Conservation (phyloP, 2,888 invertebrate genomes). For the Drosophila quasianomalipes region DNA sequence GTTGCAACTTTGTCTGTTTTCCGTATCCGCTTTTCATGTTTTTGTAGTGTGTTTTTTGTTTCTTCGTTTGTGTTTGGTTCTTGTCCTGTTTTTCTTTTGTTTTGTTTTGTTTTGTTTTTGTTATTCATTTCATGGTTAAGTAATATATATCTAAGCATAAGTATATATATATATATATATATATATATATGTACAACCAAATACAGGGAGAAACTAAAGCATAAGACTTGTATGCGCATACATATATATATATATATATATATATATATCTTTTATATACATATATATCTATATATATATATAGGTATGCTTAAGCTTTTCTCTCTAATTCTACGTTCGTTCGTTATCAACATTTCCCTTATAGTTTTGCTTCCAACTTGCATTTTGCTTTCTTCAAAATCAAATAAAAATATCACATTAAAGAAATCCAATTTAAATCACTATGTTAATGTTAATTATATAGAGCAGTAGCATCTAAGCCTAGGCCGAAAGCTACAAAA, state of each 20-base stretch:
- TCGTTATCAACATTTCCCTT: conserved; percentile 21
- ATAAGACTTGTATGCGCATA: neutral
- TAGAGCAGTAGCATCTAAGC: conserved; percentile 25
- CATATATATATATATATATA: too few species aligned
- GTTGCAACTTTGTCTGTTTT: conserved; percentile 77
- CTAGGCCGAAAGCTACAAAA: conserved; percentile 20
- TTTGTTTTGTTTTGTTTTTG: neutral
- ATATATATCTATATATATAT: neutral
- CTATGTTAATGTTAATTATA: conserved; percentile 36
- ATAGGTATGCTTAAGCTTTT: neutral
- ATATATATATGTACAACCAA: conserved; percentile 7
- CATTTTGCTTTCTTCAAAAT: conserved; percentile 58
- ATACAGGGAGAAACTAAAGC: neutral
- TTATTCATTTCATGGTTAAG: conserved; percentile 53
- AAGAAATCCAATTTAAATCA: conserved; percentile 74
- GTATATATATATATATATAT: conserved; percentile 19
- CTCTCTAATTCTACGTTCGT: conserved; percentile 12
- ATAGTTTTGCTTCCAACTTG: conserved; percentile 42
- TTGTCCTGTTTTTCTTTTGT: conserved; percentile 30
- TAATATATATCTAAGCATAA: conserved; percentile 21
- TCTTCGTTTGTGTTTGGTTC: conserved; percentile 19
- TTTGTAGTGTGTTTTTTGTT: conserved; percentile 26
- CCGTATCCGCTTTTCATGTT: conserved; percentile 53
- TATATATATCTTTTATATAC: neutral
- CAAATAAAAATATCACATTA: conserved; percentile 75